These are phyloP conservation scores for Thamnophis sirtalis DNA, from an alignment of 2,113 vertebrate genomes.

Conservation along the genomic window DNA sequence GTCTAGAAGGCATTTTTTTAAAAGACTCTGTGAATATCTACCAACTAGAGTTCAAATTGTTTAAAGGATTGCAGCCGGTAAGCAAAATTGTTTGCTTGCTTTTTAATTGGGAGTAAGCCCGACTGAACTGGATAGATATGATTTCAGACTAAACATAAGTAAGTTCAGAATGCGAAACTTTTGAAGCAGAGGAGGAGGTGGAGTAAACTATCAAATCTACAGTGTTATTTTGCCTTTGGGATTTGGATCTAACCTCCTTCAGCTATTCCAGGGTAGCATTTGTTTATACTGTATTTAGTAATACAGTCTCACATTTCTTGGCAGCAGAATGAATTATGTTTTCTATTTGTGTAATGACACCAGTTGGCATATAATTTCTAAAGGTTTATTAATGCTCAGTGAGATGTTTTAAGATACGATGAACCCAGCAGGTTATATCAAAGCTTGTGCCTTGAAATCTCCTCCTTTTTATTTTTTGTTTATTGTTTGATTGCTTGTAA, in stretches of 20 bases:
- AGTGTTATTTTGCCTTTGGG: constrained; percentile 28
- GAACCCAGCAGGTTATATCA: neutral
- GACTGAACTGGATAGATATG: neutral
- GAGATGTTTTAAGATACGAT: neutral
- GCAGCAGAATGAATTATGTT: constrained; percentile 38
- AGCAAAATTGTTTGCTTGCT: neutral
- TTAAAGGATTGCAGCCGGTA: neutral
- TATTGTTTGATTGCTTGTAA: neutral
- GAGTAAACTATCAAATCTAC: neutral
- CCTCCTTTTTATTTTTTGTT: neutral
- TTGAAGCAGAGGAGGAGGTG: neutral
- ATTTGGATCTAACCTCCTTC: constrained; percentile 13
- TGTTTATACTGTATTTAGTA: constrained; percentile 55
- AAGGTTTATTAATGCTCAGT: constrained; percentile 12
- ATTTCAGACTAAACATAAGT: neutral
- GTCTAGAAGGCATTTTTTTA: neutral
- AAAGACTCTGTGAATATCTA: neutral
- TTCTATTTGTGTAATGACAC: constrained; percentile 23
- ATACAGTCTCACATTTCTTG: constrained; percentile 41
- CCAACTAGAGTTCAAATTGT: neutral
- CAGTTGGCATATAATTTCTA: constrained; percentile 34
- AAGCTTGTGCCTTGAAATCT: neutral
- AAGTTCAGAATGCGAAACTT: neutral
- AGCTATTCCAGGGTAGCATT: constrained; percentile 44
- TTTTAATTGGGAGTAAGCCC: neutral